Percentiles rank a stretch among this genome's conserved stretches.
These are phyloP conservation scores for Andricus quercusramuli DNA, from an alignment of 2,888 invertebrate genomes.

Conservation along the genomic window DNA sequence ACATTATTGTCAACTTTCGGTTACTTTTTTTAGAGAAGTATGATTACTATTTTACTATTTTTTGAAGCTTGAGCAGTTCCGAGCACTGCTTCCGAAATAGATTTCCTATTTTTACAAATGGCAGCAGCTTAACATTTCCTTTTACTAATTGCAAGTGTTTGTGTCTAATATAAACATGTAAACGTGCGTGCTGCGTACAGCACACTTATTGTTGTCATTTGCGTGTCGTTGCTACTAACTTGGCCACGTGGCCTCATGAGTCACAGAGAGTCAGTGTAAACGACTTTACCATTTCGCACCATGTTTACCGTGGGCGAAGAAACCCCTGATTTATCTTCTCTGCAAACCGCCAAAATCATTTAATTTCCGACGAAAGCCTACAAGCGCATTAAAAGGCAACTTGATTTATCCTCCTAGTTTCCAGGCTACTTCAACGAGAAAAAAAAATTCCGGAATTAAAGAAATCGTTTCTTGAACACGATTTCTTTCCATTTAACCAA, in stretches of 20 bases:
- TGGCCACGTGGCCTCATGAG: constrained; percentile 47
- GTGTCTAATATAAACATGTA: constrained; percentile 14
- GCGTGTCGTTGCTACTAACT: constrained; percentile 53
- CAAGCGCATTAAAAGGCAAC: neutral
- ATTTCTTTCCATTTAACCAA: no score
- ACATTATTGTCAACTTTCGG: no score
- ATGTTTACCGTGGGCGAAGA: constrained; percentile 24
- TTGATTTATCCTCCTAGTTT: neutral
- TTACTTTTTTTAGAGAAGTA: no score
- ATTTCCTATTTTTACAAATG: constrained; percentile 58
- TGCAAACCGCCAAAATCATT: constrained; percentile 6
- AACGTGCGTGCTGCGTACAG: neutral
- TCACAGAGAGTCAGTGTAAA: constrained; percentile 11
- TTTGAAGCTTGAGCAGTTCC: no score
- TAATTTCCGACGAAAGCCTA: neutral
- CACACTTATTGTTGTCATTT: constrained; percentile 58
- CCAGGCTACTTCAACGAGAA: no score
- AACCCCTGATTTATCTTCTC: constrained; percentile 17
- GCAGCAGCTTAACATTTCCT: constrained; percentile 43
- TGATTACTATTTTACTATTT: no score
- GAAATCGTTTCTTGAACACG: no score
- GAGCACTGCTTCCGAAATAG: constrained; percentile 58
- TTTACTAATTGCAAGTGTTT: constrained; percentile 19
- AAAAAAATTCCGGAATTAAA: no score
- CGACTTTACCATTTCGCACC: constrained; percentile 11